A percentile compares a stretch with the other conserved stretches of the same genome.
phyloP scores from a whole-genome alignment of 2,113 vertebrate genomes.

The Antigone vipio region DNA sequence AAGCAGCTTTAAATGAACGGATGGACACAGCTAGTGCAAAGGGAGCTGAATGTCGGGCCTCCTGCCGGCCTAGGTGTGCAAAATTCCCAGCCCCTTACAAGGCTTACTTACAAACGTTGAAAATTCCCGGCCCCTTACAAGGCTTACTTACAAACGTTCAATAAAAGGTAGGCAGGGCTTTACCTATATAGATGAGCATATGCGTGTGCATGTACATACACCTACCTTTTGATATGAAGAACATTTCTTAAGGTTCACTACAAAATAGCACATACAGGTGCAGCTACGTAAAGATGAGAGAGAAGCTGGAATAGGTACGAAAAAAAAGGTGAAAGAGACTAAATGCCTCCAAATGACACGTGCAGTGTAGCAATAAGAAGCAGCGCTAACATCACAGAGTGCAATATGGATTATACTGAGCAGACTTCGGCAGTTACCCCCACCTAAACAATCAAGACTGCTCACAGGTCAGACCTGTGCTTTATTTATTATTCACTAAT shows the following conservation, averaged over 20 bases:
- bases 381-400: rapidly evolving
- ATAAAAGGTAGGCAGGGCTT: neutral
- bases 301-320: neutral
- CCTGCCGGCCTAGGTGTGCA: neutral
- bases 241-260: neutral
- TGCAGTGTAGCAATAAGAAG: neutral
- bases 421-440: neutral
- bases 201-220: too few species aligned
- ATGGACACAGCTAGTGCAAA: neutral
- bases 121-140: neutral
- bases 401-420: neutral
- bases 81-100: neutral
- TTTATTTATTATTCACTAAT: neutral
- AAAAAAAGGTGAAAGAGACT: neutral
- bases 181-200: neutral
- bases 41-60: neutral
- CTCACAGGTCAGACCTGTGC: neutral
- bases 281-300: neutral
- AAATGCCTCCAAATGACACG: neutral
- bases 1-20: neutral
- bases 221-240: neutral
- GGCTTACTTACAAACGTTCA: neutral
- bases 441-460: neutral
- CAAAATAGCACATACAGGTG: neutral
- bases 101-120: neutral